Percentiles rank a stretch among this genome's conserved stretches.
Conservation (phyloP, 2,888 invertebrate genomes). For the Acronicta psi region DNA sequence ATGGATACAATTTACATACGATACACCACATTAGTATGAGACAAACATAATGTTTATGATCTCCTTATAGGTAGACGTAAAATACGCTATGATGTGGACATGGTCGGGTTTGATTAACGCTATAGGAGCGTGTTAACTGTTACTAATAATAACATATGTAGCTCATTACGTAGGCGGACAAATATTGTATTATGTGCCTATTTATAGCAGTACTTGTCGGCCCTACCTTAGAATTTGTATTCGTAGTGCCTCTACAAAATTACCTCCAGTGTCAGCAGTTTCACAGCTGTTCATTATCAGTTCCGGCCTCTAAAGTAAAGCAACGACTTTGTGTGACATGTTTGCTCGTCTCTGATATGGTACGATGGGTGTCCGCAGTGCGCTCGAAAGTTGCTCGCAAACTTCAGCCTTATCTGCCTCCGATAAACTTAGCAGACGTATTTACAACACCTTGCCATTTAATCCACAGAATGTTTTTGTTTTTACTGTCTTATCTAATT, state of each 20-base stretch:
- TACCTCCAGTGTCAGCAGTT: constrained; percentile 8
- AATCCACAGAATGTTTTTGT: constrained; percentile 6
- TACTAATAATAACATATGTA: constrained; percentile 23
- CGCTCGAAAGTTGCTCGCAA: constrained; percentile 5
- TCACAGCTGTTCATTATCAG: constrained; percentile 15
- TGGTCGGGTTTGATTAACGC: constrained; percentile 4
- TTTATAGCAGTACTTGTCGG: not conserved
- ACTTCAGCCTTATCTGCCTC: constrained; percentile 34
- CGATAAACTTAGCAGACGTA: constrained; percentile 26
- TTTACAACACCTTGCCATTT: constrained; percentile 6
- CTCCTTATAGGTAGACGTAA: constrained; percentile 51
- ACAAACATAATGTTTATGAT: constrained; percentile 64
- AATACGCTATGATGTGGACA: constrained; percentile 5
- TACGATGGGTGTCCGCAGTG: constrained; percentile 20
- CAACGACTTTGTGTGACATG: constrained; percentile 21
- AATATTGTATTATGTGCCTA: constrained; percentile 6
- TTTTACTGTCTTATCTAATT: constrained; percentile 15
- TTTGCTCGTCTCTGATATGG: constrained; percentile 41
- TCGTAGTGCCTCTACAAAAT: constrained; percentile 1
- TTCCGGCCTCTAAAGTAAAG: constrained; percentile 9
- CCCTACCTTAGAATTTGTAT: not conserved
- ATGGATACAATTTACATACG: constrained; percentile 54
- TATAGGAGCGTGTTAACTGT: constrained; percentile 21
- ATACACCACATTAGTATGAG: constrained; percentile 47
- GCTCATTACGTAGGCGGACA: constrained; percentile 5